These are phyloP conservation scores for Danionella cerebrum DNA, from an alignment of 2,113 vertebrate species.

Conservation along the genomic window DNA sequence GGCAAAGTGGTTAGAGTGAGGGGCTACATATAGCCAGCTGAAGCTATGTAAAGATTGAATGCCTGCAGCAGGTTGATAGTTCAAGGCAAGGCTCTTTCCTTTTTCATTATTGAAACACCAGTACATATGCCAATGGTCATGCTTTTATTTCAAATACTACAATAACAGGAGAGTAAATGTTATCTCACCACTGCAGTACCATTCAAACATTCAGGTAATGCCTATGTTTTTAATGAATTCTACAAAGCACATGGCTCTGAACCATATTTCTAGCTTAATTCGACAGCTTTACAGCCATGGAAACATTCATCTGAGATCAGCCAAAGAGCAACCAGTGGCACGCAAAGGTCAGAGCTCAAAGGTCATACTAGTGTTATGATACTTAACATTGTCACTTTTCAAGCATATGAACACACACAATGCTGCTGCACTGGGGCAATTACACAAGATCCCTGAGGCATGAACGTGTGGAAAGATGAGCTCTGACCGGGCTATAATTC, in stretches of 20 bases:
- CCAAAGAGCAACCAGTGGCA: neutral
- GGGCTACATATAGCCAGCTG: no score
- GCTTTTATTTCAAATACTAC: no score
- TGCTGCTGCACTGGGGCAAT: neutral
- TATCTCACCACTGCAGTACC: no score
- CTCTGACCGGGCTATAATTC: conserved; percentile 12
- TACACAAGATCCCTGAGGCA: neutral
- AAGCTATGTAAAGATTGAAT: no score
- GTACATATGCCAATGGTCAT: no score
- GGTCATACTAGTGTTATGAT: neutral
- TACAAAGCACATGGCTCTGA: neutral
- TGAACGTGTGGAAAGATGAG: conserved; percentile 1
- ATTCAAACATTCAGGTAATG: no score
- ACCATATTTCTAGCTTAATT: neutral
- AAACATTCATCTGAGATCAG: neutral
- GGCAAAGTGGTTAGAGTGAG: no score
- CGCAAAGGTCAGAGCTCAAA: neutral
- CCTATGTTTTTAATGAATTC: no score
- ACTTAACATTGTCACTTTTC: neutral
- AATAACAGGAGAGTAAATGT: no score
- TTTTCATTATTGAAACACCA: no score
- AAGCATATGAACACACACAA: neutral
- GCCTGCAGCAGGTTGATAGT: no score
- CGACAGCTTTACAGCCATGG: neutral
- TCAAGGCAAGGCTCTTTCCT: no score